Evolutionary conservation across 1,140 invertebrate genomes (phyloP).

Genomic region (Nebria ingens): DNA sequence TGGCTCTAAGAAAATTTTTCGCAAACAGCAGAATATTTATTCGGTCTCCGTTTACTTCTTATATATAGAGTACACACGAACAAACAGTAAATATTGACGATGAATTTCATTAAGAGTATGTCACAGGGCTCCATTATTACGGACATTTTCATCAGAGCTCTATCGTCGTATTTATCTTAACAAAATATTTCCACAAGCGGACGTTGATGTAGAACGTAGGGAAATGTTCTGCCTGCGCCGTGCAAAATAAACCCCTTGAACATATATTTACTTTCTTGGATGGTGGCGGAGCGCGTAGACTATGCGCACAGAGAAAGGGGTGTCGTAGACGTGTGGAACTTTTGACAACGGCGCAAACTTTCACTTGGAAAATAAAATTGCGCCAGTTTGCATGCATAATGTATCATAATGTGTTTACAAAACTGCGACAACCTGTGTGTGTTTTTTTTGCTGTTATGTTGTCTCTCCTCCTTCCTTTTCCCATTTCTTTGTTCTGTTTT

Average conservation of each 20-base stretch:
- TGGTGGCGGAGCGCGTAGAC: neutral
- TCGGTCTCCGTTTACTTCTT: too few relatives aligned
- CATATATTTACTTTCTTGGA: slow-evolving; percentile 6
- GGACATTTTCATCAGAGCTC: slow-evolving; percentile 1
- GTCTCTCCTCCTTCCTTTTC: too few relatives aligned
- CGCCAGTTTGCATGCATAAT: slow-evolving; percentile 8
- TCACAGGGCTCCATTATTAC: neutral
- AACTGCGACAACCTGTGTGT: slow-evolving; percentile 6
- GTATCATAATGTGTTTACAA: slow-evolving; percentile 9
- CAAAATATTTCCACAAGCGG: slow-evolving; percentile 3
- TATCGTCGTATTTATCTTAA: slow-evolving; percentile 8
- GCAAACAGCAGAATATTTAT: too few relatives aligned
- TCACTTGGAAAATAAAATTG: slow-evolving; percentile 8
- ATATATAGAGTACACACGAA: neutral
- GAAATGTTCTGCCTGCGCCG: neutral
- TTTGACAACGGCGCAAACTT: slow-evolving; percentile 6
- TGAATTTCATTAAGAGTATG: slow-evolving; percentile 7
- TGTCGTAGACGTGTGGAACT: neutral
- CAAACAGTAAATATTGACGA: neutral
- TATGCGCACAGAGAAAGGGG: neutral
- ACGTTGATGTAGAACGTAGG: neutral
- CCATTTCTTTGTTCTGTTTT: too few relatives aligned
- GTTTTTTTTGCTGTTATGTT: neutral
- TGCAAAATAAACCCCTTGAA: slow-evolving; percentile 3
- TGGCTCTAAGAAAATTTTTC: too few relatives aligned